These are phyloP conservation scores for Beroe ovata DNA, from an alignment of 37 sponge, comb jelly and placozoan species.

Conservation along the genomic window DNA sequence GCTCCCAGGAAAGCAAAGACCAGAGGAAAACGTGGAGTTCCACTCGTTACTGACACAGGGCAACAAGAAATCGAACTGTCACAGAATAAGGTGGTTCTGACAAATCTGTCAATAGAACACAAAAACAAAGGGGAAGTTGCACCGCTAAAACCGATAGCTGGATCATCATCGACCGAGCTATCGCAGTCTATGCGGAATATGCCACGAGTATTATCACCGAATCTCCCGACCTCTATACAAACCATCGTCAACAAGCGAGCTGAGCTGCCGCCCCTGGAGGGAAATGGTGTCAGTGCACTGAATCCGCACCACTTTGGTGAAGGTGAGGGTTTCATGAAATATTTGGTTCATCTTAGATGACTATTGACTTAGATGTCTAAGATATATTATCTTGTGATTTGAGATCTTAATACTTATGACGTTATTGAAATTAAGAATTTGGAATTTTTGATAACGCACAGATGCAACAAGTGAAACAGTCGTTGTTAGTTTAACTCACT, in stretches of 20 bases:
- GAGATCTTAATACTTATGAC: too few relatives aligned
- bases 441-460: too few relatives aligned
- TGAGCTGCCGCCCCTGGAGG: slow-evolving; percentile 28
- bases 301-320: too few relatives aligned
- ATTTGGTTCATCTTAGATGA: too few relatives aligned
- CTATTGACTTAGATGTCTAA: too few relatives aligned
- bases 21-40: not conserved
- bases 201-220: not conserved
- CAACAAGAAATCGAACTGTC: not conserved
- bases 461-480: too few relatives aligned
- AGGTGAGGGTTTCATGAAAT: too few relatives aligned
- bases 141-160: not conserved
- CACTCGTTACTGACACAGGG: not conserved
- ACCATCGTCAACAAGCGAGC: slow-evolving; percentile 39
- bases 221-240: not conserved
- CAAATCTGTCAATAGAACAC: too few relatives aligned
- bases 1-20: not conserved
- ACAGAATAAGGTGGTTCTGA: not conserved
- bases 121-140: not conserved
- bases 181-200: not conserved
- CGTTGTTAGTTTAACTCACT: too few relatives aligned
- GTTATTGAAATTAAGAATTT: too few relatives aligned
- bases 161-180: not conserved
- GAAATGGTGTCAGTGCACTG: too few relatives aligned
- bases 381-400: too few relatives aligned